A percentile compares a stretch with the other conserved stretches of the same genome.
These are phyloP conservation scores for Pristionchus entomophagus DNA, from an alignment of 2,888 invertebrate genomes.

Conservation along the genomic window DNA sequence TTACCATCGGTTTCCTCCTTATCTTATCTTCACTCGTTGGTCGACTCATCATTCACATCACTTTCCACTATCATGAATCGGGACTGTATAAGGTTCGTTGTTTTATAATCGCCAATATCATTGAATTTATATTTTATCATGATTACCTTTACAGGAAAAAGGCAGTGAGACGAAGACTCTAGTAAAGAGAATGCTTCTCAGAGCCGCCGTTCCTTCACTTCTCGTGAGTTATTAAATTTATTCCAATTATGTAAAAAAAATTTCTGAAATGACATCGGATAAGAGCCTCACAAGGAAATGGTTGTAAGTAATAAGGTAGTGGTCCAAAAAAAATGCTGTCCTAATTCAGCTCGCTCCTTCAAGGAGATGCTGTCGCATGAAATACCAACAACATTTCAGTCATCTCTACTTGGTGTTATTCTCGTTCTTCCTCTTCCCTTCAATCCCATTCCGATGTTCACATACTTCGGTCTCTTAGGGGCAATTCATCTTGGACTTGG, in stretches of 20 bases:
- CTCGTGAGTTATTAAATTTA: background rate
- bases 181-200: background rate
- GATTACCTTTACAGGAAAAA: background rate
- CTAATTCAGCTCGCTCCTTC: too few relatives aligned
- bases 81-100: constrained; percentile 38
- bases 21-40: constrained; percentile 34
- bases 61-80: constrained; percentile 35
- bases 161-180: background rate
- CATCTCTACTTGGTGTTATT: constrained; percentile 50
- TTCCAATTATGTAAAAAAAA: background rate
- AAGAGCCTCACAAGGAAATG: too few relatives aligned
- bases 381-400: constrained; percentile 55
- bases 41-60: constrained; percentile 29
- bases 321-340: too few relatives aligned
- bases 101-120: background rate
- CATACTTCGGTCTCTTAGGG: constrained; percentile 43
- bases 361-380: too few relatives aligned
- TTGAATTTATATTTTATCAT: too few relatives aligned
- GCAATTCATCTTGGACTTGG: constrained; percentile 5
- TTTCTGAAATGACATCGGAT: too few relatives aligned
- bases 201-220: background rate
- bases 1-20: constrained; percentile 57
- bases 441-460: constrained; percentile 57
- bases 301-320: too few relatives aligned
- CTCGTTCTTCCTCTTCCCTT: constrained; percentile 58